A percentile compares a stretch with the other conserved stretches of the same genome.
These are phyloP conservation scores for Brachionus manjavacas DNA, from an alignment of 1,140 invertebrate genomes.

Conservation along the genomic window DNA sequence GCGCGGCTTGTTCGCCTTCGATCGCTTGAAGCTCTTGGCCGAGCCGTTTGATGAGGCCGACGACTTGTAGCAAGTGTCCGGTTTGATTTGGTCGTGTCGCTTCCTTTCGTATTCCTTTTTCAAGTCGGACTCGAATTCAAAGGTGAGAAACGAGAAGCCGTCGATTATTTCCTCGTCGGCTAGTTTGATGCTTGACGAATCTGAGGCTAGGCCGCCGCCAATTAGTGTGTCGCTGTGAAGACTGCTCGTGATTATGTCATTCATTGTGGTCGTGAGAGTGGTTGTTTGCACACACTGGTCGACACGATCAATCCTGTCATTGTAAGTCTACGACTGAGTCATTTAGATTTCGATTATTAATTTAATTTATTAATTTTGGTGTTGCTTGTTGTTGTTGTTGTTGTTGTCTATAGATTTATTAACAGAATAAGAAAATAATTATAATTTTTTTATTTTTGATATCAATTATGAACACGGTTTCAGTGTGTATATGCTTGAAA, in stretches of 20 bases:
- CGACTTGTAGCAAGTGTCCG: not conserved
- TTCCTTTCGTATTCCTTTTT: not conserved
- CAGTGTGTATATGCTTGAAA: too few species aligned
- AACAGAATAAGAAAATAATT: too few species aligned
- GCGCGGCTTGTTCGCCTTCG: not conserved
- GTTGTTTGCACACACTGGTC: not conserved
- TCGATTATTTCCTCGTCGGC: not conserved
- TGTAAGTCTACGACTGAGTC: not conserved
- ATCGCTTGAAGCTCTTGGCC: not conserved
- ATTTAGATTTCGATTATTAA: too few species aligned
- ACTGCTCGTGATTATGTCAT: not conserved
- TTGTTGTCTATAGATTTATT: too few species aligned
- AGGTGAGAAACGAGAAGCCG: conserved; percentile 15
- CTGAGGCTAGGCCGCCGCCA: not conserved
- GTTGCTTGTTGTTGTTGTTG: too few species aligned
- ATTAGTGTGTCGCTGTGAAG: not conserved
- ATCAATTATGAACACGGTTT: too few species aligned
- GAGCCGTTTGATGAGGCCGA: not conserved
- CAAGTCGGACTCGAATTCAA: not conserved
- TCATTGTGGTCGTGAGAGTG: not conserved
- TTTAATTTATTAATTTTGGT: too few species aligned
- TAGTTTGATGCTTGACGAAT: not conserved
- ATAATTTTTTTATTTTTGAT: too few species aligned
- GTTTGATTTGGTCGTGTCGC: not conserved
- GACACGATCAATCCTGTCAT: not conserved